Evolutionary conservation across 2,797 vertebrate genomes (phyloP), one percentile per base, ranked within the genome.

Genomic region (Onychomys torridus): DNA sequence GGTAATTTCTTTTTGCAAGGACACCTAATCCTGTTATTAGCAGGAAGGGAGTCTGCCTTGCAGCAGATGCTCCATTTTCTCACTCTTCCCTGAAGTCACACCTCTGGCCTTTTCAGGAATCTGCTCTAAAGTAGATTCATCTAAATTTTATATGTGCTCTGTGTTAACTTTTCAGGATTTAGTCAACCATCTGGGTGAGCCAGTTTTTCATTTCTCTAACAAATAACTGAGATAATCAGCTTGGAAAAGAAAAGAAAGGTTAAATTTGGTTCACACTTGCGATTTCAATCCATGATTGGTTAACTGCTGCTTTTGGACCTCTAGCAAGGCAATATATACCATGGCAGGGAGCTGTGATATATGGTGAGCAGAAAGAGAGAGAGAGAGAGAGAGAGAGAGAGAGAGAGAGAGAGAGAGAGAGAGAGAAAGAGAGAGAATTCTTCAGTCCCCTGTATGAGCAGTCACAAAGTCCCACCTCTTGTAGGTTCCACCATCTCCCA

Each of bases 1-100:
- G 98, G 99, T 98, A 63, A 94, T 89, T 73, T 82, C 78, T 81
- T 59, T 57, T 49, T 37, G 91, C 63, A 12, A 5, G 40, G 63
- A 79, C 88, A 86, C 71, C 52, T 46, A 88, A 37, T 59, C 43
- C 0, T 69, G 10, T 40, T 59, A 9, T 34, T 55, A n/a, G n/a
- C 23, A 2, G 37, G 65, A 57, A 32, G 29, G 2, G 40, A 32
- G 13, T 55, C 57, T 73, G 55, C 32, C 2, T 12, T 9, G 55
- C 43, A 69, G n/a, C 19, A 25, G 2, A 12, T 2, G 2, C 13
- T 0, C 0, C 7, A 11, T 17, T 17, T 89, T 9, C 52, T 2
- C 25, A 4, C 13, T 5, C 49, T 91, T 55, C 29, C 23, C 69
- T 65, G 0, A 14, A 21, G 49, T 69, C 1, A 32, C 29, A 77